Base-by-base conservation (phyloP, 1,140 invertebrate genomes). In the Megalonaias nervosa region DNA sequence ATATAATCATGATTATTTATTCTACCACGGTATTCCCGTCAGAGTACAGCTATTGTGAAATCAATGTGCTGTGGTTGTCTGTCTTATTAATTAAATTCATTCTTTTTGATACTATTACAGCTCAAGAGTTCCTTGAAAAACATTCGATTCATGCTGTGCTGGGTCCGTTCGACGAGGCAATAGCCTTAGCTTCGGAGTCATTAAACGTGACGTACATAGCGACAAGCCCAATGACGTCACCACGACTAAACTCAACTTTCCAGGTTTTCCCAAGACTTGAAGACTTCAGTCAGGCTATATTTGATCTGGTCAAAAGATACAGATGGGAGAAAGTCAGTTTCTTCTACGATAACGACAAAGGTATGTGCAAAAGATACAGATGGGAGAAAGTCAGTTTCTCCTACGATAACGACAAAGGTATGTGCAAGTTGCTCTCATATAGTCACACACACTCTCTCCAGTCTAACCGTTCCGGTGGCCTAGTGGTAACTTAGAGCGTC, bases 341-440 rank as follows among this genome's bases (percentile, higher is more conserved):
- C 12, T 89, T 89, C 67, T 88, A 87, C 71, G 87, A 89, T 72
- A 83, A 84, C 65, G 79, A 85, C 23, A 79, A 70, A 76, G 87
- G 87, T 87, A 82, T 62, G 62, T 31, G 31, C 31, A 81, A 84
- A 38, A 31, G 56, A 21, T 85, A 87, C 59, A 59, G 64, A n/a
- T 89, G 86, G 86, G 80, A 81, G 6, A 86, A 85, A 75, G 83
- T 87, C 55, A 86, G 87, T 60, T 70, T 89, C 12, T 89, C 88
- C 67, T 88, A 87, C 71, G 87, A 89, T 72, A 83, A 84, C 65
- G 79, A 85, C 21, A 79, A 70, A 76, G 87, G 87, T 87, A 81
- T 64, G 62, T 26, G 26, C 26, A 31, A 31, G 1, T 31, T 31
- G 26, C 26, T 31, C 4, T 31, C 2, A 31, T 31, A 31, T 31